Percentiles rank a stretch among this genome's conserved stretches.
Conservation (phyloP, 2,888 invertebrate genomes). For the Aquatica leii region DNA sequence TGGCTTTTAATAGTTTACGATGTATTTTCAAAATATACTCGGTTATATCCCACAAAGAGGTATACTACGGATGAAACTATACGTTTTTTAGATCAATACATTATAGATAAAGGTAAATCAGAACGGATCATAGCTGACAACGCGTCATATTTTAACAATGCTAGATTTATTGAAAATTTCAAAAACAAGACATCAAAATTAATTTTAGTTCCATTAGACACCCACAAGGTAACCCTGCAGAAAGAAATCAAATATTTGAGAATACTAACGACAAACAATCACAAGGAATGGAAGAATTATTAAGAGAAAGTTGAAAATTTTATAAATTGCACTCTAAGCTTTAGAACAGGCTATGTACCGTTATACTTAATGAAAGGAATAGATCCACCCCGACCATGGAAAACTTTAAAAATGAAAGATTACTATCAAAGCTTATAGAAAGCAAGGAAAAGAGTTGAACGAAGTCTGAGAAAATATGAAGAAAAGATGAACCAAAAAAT, state of each 20-base stretch:
- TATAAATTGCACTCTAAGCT: neutral
- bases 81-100: neutral
- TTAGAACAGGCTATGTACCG: neutral
- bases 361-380: neutral
- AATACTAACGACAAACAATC: neutral
- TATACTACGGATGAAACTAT: neutral
- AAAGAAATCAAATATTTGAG: neutral
- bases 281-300: neutral
- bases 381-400: neutral
- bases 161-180: neutral
- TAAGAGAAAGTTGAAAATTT: neutral
- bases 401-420: neutral
- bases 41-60: neutral
- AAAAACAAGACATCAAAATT: neutral
- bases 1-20: neutral
- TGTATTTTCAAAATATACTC: neutral
- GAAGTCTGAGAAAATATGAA: neutral
- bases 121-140: neutral
- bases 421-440: neutral
- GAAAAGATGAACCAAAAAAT: neutral
- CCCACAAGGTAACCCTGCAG: neutral
- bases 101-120: neutral
- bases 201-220: neutral
- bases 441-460: neutral
- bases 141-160: neutral